phyloP scores from a whole-genome alignment of 2,888 invertebrate genomes.

The Anticlea derivata region DNA sequence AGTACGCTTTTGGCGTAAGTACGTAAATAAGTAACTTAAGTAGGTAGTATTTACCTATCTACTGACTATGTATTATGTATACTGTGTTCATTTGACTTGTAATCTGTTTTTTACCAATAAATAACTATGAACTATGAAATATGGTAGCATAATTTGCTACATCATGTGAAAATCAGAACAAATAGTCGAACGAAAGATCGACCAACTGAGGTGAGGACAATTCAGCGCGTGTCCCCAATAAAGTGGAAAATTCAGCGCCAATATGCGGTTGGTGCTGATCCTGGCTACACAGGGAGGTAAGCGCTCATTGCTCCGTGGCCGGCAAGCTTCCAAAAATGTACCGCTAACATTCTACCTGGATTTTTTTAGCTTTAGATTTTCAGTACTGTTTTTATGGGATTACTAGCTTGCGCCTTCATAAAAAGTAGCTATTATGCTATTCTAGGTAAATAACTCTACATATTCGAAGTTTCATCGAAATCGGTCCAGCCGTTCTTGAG shows the following conservation, averaged over 20 bases:
- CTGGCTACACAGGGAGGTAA: slow-evolving; percentile 35
- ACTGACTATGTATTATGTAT: no score
- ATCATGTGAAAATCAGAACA: slow-evolving; percentile 6
- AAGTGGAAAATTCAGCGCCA: slow-evolving; percentile 45
- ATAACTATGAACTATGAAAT: no score
- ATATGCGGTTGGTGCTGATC: slow-evolving; percentile 47
- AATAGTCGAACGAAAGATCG: slow-evolving; percentile 12
- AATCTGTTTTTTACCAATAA: no score
- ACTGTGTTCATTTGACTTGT: no score
- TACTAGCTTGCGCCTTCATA: background rate
- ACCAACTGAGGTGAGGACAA: slow-evolving; percentile 17
- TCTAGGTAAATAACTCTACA: no score
- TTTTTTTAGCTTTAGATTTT: background rate
- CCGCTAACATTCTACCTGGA: slow-evolving; percentile 14
- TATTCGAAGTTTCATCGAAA: no score
- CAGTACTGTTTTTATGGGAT: slow-evolving; percentile 5
- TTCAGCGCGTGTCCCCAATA: slow-evolving; percentile 35
- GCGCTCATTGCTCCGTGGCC: slow-evolving; percentile 17
- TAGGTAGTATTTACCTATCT: no score
- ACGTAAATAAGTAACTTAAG: no score
- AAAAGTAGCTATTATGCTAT: no score
- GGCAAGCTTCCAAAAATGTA: slow-evolving; percentile 37
- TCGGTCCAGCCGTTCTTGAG: no score
- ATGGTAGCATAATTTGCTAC: background rate
- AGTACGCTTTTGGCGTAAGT: no score